Base-by-base conservation (phyloP, 1,140 invertebrate species). In the Ganaspis sp. region DNA sequence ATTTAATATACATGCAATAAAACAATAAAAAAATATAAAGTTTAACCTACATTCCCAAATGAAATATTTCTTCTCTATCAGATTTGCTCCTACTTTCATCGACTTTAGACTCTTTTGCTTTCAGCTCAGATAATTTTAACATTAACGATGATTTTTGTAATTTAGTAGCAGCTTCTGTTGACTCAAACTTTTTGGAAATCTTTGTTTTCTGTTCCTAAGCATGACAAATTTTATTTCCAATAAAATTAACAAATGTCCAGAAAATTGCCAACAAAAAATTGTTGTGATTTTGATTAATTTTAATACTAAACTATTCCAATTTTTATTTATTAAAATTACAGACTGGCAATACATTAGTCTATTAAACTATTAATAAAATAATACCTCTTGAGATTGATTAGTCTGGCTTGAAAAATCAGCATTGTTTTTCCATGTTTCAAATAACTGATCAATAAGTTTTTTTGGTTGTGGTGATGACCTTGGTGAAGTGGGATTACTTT, bases 381-480 rank as follows among this genome's bases (percentile, higher is more conserved):
- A 34, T 6, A 34, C 29, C 29, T 34, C 29, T 34, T 34, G 29
- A 34, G 29, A 34, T 3, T 2, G 6, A 34, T 34, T 34, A 34
- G 2, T 3, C 6, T 34, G 29, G 4, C 17, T 49, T 49, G 45
- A 17, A 5, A n/a, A 34, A 34, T 34, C 4, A 5, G 8, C 45
- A 49, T 17, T 49, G 17, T 49, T 49, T n/a, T 49, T 49, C 45
- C 45, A 49, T 17, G 45, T 49, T n/a, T 49, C 45, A 49, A 49
- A 49, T 0, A 49, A 4, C 17, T 49, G 45, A 17, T 49, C 45
- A 17, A 49, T 49, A 17, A 49, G n/a, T 49, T 49, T 49, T 17
- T 49, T 49, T 17, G 45, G 45, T n/a, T 49, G 45, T n/a, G n/a
- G 45, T 5, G 45, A 17, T n/a, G 45, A 8, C 1, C 17, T 15